Evolutionary conservation across 2,888 invertebrate genomes (phyloP), one percentile per base, ranked within the genome.

Genomic region (Dascillus cervinus): DNA sequence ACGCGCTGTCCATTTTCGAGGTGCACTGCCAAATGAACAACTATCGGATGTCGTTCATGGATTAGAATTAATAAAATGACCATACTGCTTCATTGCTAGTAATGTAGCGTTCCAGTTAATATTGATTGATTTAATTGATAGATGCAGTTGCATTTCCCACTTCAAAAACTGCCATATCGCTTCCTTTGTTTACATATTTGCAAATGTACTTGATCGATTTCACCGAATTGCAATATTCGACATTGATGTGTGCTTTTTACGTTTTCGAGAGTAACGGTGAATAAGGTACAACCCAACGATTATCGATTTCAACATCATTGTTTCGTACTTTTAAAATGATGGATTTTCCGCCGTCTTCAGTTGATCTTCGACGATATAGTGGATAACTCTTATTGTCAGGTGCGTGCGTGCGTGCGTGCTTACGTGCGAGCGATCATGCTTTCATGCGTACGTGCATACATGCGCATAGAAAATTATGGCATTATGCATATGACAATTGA

Each of bases 141-240:
- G n/a, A n/a, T n/a, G 9, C 3, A 49, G 52, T 53, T 30, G 34
- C 41, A 29, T 37, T 35, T 22, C 11, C 43, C 23, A 41, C 26
- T 5, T 21, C 25, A 40, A 47, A 46, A 14, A 43, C 37, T 15
- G 46, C 44, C 40, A 34, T 41, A 31, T 49, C 49, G 28, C 43
- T n/a, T n/a, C n/a, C n/a, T n/a, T n/a, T n/a, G n/a, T n/a, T n/a
- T n/a, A n/a, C n/a, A n/a, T n/a, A n/a, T n/a, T n/a, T n/a, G n/a
- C n/a, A n/a, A n/a, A n/a, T n/a, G n/a, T n/a, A n/a, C n/a, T n/a
- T n/a, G n/a, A n/a, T n/a, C n/a, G n/a, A n/a, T n/a, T n/a, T n/a
- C n/a, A n/a, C n/a, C n/a, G n/a, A n/a, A n/a, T n/a, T 49, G 34
- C 65, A 67, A 27, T 26, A 44, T 33, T 64, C 53, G 20, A 58